Evolutionary conservation across 2,113 vertebrate species (phyloP).

Genomic region (Sclerurus mexicanus): DNA sequence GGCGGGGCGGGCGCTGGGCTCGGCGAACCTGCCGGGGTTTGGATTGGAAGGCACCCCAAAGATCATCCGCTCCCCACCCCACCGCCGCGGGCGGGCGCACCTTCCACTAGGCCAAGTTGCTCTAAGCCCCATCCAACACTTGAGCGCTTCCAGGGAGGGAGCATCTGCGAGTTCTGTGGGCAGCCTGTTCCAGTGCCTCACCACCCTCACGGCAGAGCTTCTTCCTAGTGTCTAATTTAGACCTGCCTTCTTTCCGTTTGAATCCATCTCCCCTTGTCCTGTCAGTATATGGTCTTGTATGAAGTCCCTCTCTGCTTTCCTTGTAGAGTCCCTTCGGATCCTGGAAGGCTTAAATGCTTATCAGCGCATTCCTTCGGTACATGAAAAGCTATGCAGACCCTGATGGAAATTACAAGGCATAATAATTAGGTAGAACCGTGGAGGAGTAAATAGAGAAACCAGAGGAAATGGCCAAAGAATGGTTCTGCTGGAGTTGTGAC

Average conservation of each 20-base stretch:
- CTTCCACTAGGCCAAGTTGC: not conserved
- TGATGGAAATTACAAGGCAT: not conserved
- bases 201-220: not conserved
- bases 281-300: not conserved
- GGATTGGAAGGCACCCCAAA: rapidly evolving
- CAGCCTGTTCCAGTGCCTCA: not conserved
- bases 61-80: rapidly evolving
- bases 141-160: not conserved
- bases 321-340: not conserved
- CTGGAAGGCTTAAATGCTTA: not conserved
- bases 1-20: too few species aligned
- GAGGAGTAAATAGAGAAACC: not conserved
- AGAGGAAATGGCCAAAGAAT: not conserved
- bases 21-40: too few species aligned
- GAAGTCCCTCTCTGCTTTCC: not conserved
- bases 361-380: rapidly evolving
- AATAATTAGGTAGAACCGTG: too few species aligned
- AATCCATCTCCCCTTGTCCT: not conserved
- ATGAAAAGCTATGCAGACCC: rapidly evolving
- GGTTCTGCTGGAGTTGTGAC: not conserved
- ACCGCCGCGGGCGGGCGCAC: not conserved
- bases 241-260: not conserved
- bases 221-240: not conserved
- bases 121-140: not conserved
- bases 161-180: not conserved